phyloP scores from a whole-genome alignment of 1,140 invertebrate genomes.

The Episyrphus balteatus region DNA sequence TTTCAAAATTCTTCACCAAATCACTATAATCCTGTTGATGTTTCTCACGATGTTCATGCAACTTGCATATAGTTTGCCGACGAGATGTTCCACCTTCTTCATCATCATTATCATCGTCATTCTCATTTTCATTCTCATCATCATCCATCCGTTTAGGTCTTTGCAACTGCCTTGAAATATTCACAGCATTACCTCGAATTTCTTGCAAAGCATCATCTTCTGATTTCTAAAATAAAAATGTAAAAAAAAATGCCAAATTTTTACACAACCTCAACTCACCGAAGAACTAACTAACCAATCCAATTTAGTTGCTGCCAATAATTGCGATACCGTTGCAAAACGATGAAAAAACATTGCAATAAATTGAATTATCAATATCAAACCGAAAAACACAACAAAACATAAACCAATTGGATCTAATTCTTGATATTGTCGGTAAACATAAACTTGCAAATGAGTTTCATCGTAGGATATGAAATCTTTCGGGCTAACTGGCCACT shows the following conservation, averaged over 20 bases:
- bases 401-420: conserved; percentile 69
- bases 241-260: conserved; percentile 2
- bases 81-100: conserved; percentile 15
- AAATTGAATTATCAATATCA: conserved; percentile 65
- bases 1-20: conserved; percentile 27
- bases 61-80: conserved; percentile 24
- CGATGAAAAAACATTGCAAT: conserved; percentile 76
- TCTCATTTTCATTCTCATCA: conserved; percentile 33
- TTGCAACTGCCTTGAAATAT: conserved; percentile 51
- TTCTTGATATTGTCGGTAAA: conserved; percentile 45
- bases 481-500: conserved; percentile 58
- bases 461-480: conserved; percentile 51
- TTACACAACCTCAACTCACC: conserved; percentile 7
- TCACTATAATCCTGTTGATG: conserved; percentile 25
- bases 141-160: conserved; percentile 35
- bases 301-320: conserved; percentile 64
- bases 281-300: conserved; percentile 24
- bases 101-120: conserved; percentile 30
- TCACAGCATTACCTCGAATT: conserved; percentile 45
- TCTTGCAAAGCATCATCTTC: conserved; percentile 42
- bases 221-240: conserved; percentile 13
- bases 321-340: conserved; percentile 72
- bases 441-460: conserved; percentile 35
- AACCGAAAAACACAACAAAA: conserved; percentile 62
- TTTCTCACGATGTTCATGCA: conserved; percentile 23